Evolutionary conservation across 1,140 invertebrate species (phyloP), one percentile per base, ranked within the genome.

Genomic region (Pseudomyrmex sp.): DNA sequence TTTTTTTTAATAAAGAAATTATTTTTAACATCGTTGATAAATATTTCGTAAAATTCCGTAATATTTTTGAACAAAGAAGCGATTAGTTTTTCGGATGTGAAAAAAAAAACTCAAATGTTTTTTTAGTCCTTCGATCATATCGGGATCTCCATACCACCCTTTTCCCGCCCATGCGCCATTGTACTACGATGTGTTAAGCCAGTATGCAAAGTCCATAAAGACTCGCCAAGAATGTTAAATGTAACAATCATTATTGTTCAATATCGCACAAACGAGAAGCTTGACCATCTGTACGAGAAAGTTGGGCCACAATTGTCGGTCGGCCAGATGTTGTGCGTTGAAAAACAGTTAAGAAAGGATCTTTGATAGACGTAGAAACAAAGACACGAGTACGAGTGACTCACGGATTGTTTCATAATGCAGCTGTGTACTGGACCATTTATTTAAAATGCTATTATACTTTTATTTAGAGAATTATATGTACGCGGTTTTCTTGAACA

Each of bases 141-240:
- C 35, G 12, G 3, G 46, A 52, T 12, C 44, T 46, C 9, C n/a
- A 50, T 20, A 61, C 23, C 69, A 80, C 75, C 72, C 83, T 13
- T 73, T 10, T 68, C 62, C 85, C 69, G 62, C 86, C 83, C 88
- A 84, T 90, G 70, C 83, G 83, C 65, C 75, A 90, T 91, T 91
- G 83, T 90, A 62, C 66, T 75, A 54, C 69, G 68, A 85, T 89
- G 89, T 89, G 89, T 89, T 82, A 90, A 83, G 66, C 88, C 88
- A 88, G 92, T 91, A 91, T 89, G 91, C 87, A 85, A 87, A 85
- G 73, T 77, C 86, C 74, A 89, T 90, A 89, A 91, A 86, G 72
- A 84, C 85, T 84, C 56, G 85, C 75, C 88, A 73, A 70, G 88
- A 90, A 91, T 89, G 79, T 89, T 88, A 88, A 92, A 75, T 89